Evolutionary conservation across 1,140 invertebrate genomes (phyloP), one percentile per base, ranked within the genome.

Genomic region (Trichomalopsis sarcophagae): DNA sequence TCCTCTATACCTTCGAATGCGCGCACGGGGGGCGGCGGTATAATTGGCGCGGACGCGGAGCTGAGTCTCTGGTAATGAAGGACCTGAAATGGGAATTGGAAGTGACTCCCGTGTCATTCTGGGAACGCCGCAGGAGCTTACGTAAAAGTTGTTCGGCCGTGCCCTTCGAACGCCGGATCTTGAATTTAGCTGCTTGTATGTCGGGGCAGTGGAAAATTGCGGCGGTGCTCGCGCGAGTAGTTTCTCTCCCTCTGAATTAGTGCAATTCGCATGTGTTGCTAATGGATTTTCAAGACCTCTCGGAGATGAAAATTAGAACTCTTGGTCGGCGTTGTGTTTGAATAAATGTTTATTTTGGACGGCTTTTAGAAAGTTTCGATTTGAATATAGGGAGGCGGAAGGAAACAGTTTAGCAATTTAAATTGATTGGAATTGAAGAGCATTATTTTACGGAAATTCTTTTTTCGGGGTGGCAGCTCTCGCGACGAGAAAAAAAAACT

Each of bases 51-150:
- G 5, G 17, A 17, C 21, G 14, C 55, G 55, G 17, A 62, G 55
- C 33, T 36, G 33, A 62, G 21, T 62, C 55, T 62, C 55, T 4
- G 21, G 21, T 88, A 88, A 88, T 88, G 87, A 86, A 88, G 84
- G 82, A 86, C 86, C 86, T 86, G 87, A 86, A 88, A 88, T 86
- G 87, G 84, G 86, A 87, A 88, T 87, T 87, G 86, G 87, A 84
- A 86, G 86, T 87, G 86, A 86, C 86, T 86, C 85, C 87, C 81
- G n/a, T 84, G 86, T 75, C 21, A 36, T 88, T 88, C 87, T 83
- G 50, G 86, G 87, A 88, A 88, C 84, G 85, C 17, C 21, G 14
- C 55, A 11, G 40, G 21, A 62, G 55, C 55, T 62, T 62, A 62
- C 55, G 55, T 62, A 62, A 62, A 62, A 62, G 14, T 62, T 62